Evolutionary conservation across 2,797 vertebrate genomes (phyloP).

Genomic region (Geotrypetes seraphini): DNA sequence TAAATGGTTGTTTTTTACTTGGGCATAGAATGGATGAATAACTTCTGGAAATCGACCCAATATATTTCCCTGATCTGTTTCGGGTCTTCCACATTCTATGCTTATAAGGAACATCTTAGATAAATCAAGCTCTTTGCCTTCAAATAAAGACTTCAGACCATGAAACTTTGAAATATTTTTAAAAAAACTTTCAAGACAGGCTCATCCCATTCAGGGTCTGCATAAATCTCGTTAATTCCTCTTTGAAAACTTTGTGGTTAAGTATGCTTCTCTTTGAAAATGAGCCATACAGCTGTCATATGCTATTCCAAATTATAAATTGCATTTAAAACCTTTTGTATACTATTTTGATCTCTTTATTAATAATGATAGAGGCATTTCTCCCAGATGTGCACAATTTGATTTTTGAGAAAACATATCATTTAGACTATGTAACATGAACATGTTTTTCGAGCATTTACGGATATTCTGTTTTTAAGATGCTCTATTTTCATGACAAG

Average conservation of each 20-base stretch:
- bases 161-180: too few relatives aligned
- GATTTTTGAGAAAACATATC: conserved; percentile 33
- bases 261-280: conserved; percentile 3
- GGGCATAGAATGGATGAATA: too few relatives aligned
- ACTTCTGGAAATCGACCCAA: too few relatives aligned
- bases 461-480: conserved; percentile 31
- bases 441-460: conserved; percentile 30
- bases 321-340: conserved; percentile 19
- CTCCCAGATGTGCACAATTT: conserved; percentile 27
- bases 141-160: too few relatives aligned
- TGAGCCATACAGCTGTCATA: not conserved
- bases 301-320: conserved; percentile 13
- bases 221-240: conserved; percentile 24
- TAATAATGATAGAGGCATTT: conserved; percentile 13
- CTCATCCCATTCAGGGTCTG: conserved; percentile 14
- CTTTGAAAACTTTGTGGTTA: conserved; percentile 16
- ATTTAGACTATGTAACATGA: conserved; percentile 24
- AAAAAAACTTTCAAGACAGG: conserved; percentile 16
- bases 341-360: conserved; percentile 16
- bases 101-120: too few relatives aligned
- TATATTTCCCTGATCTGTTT: too few relatives aligned
- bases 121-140: too few relatives aligned
- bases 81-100: too few relatives aligned
- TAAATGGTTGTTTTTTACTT: too few relatives aligned
- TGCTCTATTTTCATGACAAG: conserved; percentile 34